These are phyloP conservation scores for Hypocryptadius cinnamomeus DNA, from an alignment of 2,113 vertebrate genomes.

Conservation along the genomic window DNA sequence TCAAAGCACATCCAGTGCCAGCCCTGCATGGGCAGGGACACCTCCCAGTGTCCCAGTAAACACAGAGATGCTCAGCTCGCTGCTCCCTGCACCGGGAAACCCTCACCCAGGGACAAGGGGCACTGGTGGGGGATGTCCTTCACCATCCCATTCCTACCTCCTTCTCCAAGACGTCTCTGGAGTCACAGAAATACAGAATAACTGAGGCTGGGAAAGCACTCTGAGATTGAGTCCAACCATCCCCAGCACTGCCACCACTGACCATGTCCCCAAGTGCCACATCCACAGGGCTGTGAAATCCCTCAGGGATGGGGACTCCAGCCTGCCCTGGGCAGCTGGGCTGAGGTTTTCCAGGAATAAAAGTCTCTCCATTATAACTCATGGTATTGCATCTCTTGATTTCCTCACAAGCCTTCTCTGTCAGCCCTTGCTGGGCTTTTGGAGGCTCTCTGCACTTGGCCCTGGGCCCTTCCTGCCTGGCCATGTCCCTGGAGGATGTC, in stretches of 20 bases:
- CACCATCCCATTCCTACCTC: not conserved
- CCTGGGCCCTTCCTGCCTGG: not conserved
- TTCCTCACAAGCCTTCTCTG: not conserved
- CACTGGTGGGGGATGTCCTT: not conserved
- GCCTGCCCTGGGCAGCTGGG: not conserved
- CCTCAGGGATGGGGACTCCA: not conserved
- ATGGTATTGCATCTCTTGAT: no score
- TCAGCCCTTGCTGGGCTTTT: not conserved
- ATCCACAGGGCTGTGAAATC: not conserved
- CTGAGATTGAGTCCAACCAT: fast-evolving
- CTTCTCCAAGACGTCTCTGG: not conserved
- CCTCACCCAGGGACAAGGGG: not conserved
- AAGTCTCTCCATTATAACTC: not conserved
- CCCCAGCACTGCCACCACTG: not conserved
- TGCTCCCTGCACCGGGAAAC: not conserved
- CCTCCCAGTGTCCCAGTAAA: not conserved
- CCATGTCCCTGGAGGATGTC: not conserved
- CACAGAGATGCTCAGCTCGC: not conserved
- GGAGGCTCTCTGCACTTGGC: no score
- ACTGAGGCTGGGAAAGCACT: not conserved
- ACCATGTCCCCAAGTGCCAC: not conserved
- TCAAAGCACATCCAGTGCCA: not conserved
- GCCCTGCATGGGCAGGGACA: not conserved
- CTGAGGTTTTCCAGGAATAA: not conserved
- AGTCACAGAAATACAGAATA: not conserved